Conservation (phyloP, 2,888 invertebrate genomes). For the Pyralis farinalis region DNA sequence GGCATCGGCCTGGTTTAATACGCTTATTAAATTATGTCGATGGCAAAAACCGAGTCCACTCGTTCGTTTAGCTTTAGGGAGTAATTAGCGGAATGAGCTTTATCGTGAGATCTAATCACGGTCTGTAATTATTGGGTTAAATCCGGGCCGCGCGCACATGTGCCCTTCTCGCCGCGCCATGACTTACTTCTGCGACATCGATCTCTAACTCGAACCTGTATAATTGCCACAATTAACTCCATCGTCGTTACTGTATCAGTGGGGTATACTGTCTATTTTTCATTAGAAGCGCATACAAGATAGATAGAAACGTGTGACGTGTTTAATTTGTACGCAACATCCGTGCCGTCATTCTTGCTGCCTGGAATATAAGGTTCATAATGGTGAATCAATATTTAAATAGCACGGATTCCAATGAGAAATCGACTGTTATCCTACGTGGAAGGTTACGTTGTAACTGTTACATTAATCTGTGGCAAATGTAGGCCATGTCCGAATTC, state of each 20-base stretch:
- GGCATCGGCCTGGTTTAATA: conserved; percentile 72
- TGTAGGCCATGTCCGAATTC: conserved; percentile 21
- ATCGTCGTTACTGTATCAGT: not conserved
- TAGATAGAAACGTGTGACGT: not conserved
- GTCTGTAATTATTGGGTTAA: conserved; percentile 70
- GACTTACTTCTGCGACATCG: conserved; percentile 33
- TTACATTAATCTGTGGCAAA: too few relatives aligned
- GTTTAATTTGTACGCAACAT: not conserved
- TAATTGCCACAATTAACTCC: conserved; percentile 7
- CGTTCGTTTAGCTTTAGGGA: conserved; percentile 77
- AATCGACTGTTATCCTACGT: conserved; percentile 1
- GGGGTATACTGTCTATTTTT: not conserved
- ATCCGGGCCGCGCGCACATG: conserved; percentile 47
- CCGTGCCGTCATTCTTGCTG: too few relatives aligned
- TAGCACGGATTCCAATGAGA: conserved; percentile 9
- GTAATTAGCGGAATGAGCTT: conserved; percentile 77
- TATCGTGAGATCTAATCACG: conserved; percentile 73
- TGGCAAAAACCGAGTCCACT: conserved; percentile 65
- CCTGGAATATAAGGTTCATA: not conserved
- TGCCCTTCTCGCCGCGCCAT: conserved; percentile 33
- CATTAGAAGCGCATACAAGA: not conserved
- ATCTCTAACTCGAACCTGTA: conserved; percentile 12
- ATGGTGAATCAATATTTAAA: conserved; percentile 5
- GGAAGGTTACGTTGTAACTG: too few relatives aligned
- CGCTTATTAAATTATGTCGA: conserved; percentile 78